Conservation (phyloP, 2,113 vertebrate species). For the Laticauda colubrina region DNA sequence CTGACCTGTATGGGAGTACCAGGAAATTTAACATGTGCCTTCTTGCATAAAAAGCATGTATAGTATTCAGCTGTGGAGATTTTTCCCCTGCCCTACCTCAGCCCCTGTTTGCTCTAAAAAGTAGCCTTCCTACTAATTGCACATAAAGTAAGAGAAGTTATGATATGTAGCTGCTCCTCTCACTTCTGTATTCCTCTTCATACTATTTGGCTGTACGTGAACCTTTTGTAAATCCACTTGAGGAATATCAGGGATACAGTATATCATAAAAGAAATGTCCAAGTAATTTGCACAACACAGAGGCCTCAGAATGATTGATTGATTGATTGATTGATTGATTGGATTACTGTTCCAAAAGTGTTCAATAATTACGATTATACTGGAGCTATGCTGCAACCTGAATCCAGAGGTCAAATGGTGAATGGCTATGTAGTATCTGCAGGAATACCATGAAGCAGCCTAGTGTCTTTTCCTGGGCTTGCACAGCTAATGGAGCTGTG, state of each 20-base stretch:
- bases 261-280: background rate
- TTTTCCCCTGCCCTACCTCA: background rate
- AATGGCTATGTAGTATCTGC: background rate
- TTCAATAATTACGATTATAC: background rate
- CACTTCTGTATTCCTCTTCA: background rate
- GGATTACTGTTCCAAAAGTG: background rate
- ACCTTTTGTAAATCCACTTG: conserved; percentile 8
- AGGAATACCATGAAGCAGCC: background rate
- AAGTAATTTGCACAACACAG: background rate
- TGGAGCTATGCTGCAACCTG: background rate
- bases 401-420: background rate
- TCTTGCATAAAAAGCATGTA: background rate
- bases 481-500: background rate
- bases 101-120: background rate
- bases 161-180: background rate
- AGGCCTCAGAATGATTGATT: no score
- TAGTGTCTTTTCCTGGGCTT: background rate
- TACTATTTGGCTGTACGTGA: background rate
- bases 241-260: background rate
- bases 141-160: background rate
- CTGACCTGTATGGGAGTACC: background rate
- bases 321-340: no score
- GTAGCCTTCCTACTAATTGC: background rate
- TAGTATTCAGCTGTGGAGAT: background rate
- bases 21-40: background rate